A percentile compares a stretch with the other conserved stretches of the same genome.
Evolutionary conservation across 2,797 vertebrate species (phyloP).

Genomic region (Brachymystax lenok): DNA sequence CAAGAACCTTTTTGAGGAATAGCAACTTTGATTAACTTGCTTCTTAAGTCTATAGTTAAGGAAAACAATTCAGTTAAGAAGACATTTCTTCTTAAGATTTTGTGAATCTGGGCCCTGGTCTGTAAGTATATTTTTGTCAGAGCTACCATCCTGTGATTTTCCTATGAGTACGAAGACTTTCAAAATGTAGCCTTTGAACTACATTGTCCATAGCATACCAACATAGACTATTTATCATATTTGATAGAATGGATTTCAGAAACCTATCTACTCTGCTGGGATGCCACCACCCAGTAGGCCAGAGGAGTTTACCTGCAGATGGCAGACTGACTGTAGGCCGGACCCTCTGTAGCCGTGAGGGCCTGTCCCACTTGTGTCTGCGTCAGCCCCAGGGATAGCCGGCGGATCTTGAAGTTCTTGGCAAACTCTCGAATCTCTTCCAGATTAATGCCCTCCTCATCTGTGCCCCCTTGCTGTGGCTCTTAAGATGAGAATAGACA

Average conservation of each 20-base stretch:
- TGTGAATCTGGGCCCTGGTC: too few relatives aligned
- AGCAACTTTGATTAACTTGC: too few relatives aligned
- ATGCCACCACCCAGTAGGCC: neutral
- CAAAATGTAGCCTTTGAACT: neutral
- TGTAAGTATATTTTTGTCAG: neutral
- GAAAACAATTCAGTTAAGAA: too few relatives aligned
- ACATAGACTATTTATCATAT: neutral
- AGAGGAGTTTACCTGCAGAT: conserved; percentile 87
- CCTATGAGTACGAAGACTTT: neutral
- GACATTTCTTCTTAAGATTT: conserved; percentile 20
- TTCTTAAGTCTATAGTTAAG: too few relatives aligned
- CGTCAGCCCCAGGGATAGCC: conserved; percentile 92
- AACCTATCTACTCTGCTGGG: neutral
- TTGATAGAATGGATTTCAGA: neutral
- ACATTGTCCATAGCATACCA: neutral
- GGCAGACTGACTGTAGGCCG: conserved; percentile 96
- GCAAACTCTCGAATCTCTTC: conserved; percentile 99
- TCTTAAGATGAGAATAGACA: conserved; percentile 69
- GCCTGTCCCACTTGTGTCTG: conserved; percentile 99
- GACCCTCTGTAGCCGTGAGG: conserved; percentile 93
- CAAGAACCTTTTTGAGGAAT: too few relatives aligned
- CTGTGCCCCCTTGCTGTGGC: conserved; percentile 76
- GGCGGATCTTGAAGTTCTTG: conserved; percentile 98
- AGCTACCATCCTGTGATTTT: neutral
- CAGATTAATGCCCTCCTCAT: conserved; percentile 94